Evolutionary conservation across 1,140 invertebrate species (phyloP), one percentile per base, ranked within the genome.

Genomic region (Cyclina sinensis): DNA sequence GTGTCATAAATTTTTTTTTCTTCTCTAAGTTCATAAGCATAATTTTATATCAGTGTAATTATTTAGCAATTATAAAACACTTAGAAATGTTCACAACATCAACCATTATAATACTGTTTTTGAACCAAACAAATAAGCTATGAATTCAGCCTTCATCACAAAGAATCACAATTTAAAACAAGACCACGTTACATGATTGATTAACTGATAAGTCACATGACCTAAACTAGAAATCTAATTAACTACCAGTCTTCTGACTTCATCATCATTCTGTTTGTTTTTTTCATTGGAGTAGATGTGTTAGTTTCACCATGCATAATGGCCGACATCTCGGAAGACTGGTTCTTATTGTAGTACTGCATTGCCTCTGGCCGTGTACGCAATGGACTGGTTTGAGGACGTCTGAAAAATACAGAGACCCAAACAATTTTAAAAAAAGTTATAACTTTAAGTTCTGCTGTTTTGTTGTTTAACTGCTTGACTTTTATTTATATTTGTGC

Each of bases 201-300:
- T 46, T 51, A 35, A 78, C 24, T 14, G 24, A 46, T 1, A 35
- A 14, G 48, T 78, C 74, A 78, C 27, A 78, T 54, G 48, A 78
- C 74, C 46, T 4, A 32, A 54, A 57, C 30, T 48, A 18, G 54
- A 18, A 57, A 30, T 57, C 46, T 51, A 16, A 78, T 78, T 39
- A 51, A n/a, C 86, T 89, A 89, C 88, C 88, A 89, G n/a, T 86
- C 88, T 86, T 89, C 88, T n/a, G 88, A 89, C 18, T 78, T 85
- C 62, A 70, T 62, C 74, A 85, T 85, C 88, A 89, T 89, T 59
- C 62, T 83, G 32, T 89, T 89, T 5, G 37, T 46, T 59, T 70
- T 59, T 21, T 30, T 59, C 39, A 18, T 24, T 12, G 80, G 73
- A 18, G 30, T 59, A 54, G 30, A 39, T 11, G 12, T 54, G 11